Percentiles rank a stretch among this genome's conserved stretches.
Conservation (phyloP, 2,113 vertebrate species). For the Rhinoderma darwinii region DNA sequence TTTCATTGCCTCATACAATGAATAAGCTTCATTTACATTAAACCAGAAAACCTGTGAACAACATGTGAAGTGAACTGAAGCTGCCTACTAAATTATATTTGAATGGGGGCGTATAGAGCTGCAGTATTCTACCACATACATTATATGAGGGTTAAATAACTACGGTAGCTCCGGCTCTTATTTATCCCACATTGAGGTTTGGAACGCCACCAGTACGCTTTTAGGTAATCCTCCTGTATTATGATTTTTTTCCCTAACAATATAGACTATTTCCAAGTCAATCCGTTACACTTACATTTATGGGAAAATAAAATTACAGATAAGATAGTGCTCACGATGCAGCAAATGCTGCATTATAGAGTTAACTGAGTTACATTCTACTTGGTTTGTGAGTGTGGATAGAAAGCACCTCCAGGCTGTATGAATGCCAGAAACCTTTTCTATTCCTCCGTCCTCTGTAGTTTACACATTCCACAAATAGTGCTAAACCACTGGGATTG, state of each 20-base stretch:
- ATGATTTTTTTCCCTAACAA: not conserved
- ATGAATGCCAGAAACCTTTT: conserved; percentile 1
- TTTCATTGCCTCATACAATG: too few relatives aligned
- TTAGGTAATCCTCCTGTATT: not conserved
- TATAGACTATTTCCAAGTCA: not conserved
- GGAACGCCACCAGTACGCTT: not conserved
- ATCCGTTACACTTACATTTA: too few relatives aligned
- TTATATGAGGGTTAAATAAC: not conserved
- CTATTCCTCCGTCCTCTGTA: not conserved
- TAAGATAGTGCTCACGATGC: not conserved
- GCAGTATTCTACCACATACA: not conserved
- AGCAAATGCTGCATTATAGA: not conserved
- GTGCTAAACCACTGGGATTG: conserved; percentile 22
- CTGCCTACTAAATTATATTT: too few relatives aligned
- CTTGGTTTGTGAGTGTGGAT: not conserved
- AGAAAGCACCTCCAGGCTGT: not conserved
- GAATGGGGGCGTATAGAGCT: too few relatives aligned
- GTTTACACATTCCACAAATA: conserved; percentile 54
- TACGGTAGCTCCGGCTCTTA: not conserved
- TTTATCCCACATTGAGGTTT: not conserved
- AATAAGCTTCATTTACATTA: too few relatives aligned
- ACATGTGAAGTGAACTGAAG: too few relatives aligned
- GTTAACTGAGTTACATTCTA: not conserved
- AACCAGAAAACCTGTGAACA: too few relatives aligned
- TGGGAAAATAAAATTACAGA: not conserved